These are phyloP conservation scores for Thaleichthys pacificus DNA, from an alignment of 2,797 vertebrate species.

Conservation along the genomic window DNA sequence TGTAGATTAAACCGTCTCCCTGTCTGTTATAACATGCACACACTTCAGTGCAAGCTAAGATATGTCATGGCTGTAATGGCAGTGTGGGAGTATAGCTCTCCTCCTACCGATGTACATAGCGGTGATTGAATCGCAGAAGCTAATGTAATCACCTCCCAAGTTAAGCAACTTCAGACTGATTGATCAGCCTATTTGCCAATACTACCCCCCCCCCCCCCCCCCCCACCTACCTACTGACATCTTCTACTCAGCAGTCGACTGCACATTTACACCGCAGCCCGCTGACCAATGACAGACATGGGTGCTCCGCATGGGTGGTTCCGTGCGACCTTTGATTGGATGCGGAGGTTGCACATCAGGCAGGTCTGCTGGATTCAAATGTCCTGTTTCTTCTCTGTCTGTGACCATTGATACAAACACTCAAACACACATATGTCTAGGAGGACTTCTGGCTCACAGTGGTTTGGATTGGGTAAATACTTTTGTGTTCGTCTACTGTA, in stretches of 20 bases:
- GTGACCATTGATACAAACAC: no score
- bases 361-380: background rate
- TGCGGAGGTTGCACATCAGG: constrained; percentile 22
- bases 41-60: background rate
- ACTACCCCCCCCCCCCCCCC: background rate
- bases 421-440: background rate
- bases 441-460: background rate
- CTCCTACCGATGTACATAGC: background rate
- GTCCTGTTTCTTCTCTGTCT: background rate
- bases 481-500: background rate
- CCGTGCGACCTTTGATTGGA: constrained; percentile 45
- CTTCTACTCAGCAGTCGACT: background rate
- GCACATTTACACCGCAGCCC: background rate
- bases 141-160: background rate
- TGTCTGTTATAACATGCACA: background rate
- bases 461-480: background rate
- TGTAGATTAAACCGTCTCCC: background rate
- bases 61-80: background rate
- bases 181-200: background rate
- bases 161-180: background rate
- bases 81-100: no score
- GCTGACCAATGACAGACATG: background rate
- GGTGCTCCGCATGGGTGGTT: background rate
- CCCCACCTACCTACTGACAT: background rate
- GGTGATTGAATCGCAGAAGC: background rate